These are phyloP conservation scores for Erebia epiphron DNA, from an alignment of 2,888 invertebrate species.

Conservation along the genomic window DNA sequence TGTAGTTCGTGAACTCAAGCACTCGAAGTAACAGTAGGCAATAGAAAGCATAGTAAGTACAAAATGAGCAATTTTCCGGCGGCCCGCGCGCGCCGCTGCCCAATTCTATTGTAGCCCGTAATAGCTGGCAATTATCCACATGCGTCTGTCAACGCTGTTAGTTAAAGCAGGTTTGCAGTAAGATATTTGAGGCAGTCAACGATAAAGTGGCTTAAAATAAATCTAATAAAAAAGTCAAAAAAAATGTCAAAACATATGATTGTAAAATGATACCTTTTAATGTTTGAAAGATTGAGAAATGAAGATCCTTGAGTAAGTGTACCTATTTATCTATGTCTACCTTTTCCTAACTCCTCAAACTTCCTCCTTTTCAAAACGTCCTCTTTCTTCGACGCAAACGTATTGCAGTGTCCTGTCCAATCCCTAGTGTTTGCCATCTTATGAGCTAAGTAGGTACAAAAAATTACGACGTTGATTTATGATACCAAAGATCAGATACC, in stretches of 20 bases:
- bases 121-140: conserved; percentile 68
- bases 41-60: conserved; percentile 67
- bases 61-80: conserved; percentile 79
- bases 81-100: conserved; percentile 61
- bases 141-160: conserved; percentile 43
- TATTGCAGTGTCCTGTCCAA: no score
- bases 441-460: no score
- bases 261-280: not conserved
- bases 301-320: no score
- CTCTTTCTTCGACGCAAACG: no score
- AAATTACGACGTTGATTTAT: not conserved
- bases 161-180: conserved; percentile 33
- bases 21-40: conserved; percentile 38
- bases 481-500: not conserved
- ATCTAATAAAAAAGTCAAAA: no score
- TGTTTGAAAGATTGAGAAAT: no score
- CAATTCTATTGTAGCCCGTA: conserved; percentile 79
- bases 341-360: no score
- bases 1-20: conserved; percentile 15
- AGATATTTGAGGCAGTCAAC: not conserved
- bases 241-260: no score
- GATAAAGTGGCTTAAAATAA: not conserved
- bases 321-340: no score
- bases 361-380: no score
- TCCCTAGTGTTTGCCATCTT: no score